These are phyloP conservation scores for Colletes collaris DNA, from an alignment of 2,888 invertebrate genomes.

Conservation along the genomic window DNA sequence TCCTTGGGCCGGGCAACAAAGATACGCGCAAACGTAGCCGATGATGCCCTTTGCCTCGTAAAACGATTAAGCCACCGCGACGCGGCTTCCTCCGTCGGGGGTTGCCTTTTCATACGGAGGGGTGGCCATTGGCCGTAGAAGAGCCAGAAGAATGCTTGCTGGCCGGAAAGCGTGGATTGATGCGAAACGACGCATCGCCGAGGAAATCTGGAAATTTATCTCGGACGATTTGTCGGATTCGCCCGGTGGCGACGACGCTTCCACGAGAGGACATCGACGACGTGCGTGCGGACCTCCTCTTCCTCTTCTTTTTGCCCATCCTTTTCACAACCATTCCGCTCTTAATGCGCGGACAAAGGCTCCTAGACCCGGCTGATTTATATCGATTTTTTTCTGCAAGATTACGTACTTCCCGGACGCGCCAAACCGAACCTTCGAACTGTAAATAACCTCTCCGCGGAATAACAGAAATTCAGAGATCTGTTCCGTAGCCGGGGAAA, in stretches of 20 bases:
- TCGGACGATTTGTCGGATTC: conserved; percentile 75
- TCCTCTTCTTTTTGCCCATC: conserved; percentile 20
- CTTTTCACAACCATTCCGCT: neutral
- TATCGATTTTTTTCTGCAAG: neutral
- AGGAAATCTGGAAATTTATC: conserved; percentile 79
- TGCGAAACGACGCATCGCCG: conserved; percentile 26
- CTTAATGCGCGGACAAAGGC: conserved; percentile 21
- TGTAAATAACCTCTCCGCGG: no score
- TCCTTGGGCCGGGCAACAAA: conserved; percentile 70
- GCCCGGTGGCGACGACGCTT: conserved; percentile 2
- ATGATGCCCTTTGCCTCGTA: conserved; percentile 57
- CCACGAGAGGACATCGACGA: conserved; percentile 29
- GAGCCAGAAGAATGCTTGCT: neutral
- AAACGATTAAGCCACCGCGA: conserved; percentile 74
- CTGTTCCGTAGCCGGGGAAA: no score
- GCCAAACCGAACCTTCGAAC: no score
- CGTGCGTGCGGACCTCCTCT: conserved; percentile 1
- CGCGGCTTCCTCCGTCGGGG: conserved; percentile 18
- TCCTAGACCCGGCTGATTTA: neutral
- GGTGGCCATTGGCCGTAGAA: conserved; percentile 6
- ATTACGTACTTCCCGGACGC: no score
- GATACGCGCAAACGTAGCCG: conserved; percentile 39
- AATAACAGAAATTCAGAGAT: no score
- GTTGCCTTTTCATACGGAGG: conserved; percentile 14
- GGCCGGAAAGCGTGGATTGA: conserved; percentile 23